These are phyloP conservation scores for Serilophus lunatus DNA, from an alignment of 2,113 vertebrate species.

Conservation along the genomic window DNA sequence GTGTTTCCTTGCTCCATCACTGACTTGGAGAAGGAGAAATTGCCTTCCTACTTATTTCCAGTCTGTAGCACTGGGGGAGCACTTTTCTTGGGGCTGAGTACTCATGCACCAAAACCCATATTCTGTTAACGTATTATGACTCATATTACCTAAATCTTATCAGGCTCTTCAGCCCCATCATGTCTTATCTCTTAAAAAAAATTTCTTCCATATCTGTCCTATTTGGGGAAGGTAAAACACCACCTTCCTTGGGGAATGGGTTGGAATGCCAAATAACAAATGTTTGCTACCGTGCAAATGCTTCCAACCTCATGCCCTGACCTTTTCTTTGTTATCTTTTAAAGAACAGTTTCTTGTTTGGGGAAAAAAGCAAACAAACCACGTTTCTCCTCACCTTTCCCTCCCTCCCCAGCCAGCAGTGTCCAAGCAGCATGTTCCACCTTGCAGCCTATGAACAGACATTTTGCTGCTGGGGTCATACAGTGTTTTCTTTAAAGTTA, in stretches of 20 bases:
- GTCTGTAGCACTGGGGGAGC: not conserved
- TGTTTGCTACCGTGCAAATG: not conserved
- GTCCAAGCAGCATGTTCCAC: fast-evolving
- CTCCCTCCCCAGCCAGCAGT: fast-evolving
- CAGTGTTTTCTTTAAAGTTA: not conserved
- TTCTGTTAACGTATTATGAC: not conserved
- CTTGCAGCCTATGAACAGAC: not conserved
- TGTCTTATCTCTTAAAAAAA: not conserved
- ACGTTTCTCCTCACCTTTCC: not conserved
- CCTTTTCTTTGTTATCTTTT: not conserved
- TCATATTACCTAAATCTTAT: not conserved
- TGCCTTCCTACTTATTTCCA: not conserved
- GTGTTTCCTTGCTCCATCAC: not conserved
- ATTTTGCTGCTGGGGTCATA: not conserved
- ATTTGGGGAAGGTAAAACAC: not conserved
- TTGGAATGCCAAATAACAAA: not conserved
- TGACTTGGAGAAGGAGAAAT: not conserved
- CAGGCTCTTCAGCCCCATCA: not conserved
- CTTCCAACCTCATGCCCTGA: not conserved
- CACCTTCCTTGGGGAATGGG: not conserved
- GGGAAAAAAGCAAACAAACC: not conserved
- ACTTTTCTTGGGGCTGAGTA: not conserved
- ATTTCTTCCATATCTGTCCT: not conserved
- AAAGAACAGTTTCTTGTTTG: not conserved
- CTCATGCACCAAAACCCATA: not conserved